Percentiles rank a stretch among this genome's conserved stretches.
Conservation (phyloP, 2,888 invertebrate genomes). For the Drosophila parthenogenetica region DNA sequence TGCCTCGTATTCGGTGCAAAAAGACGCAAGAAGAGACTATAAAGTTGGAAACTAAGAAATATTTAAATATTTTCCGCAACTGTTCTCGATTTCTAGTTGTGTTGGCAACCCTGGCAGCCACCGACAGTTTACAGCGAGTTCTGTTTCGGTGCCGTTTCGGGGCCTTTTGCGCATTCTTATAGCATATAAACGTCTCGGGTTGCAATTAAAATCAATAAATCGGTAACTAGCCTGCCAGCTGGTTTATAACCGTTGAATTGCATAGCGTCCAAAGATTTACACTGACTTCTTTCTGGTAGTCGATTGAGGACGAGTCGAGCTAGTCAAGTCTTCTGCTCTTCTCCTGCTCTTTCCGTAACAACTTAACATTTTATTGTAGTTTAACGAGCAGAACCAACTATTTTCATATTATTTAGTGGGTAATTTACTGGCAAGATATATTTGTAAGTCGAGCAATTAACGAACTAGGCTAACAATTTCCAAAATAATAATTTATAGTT, state of each 20-base stretch:
- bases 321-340: conserved; percentile 24
- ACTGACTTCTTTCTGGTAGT: conserved; percentile 7
- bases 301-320: conserved; percentile 5
- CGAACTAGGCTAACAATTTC: not conserved
- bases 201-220: conserved; percentile 84
- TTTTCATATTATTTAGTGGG: conserved; percentile 37
- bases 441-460: not conserved
- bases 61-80: too few species aligned
- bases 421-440: not conserved
- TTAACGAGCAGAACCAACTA: conserved; percentile 50
- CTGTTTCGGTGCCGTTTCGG: conserved; percentile 46
- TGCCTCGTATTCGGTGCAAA: too few species aligned
- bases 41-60: too few species aligned
- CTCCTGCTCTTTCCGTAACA: conserved; percentile 46
- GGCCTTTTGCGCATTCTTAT: conserved; percentile 72
- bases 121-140: conserved; percentile 38
- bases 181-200: conserved; percentile 83
- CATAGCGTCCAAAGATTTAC: conserved; percentile 54
- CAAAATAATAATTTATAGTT: not conserved
- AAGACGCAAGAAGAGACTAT: too few species aligned
- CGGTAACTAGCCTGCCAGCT: conserved; percentile 79
- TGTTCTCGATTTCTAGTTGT: too few species aligned
- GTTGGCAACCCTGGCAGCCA: conserved; percentile 17
- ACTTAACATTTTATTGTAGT: conserved; percentile 56
- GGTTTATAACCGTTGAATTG: conserved; percentile 72